Percentiles rank a stretch among this genome's conserved stretches.
These are phyloP conservation scores for Rhamphomyia laevipes DNA, from an alignment of 2,888 invertebrate genomes.

Conservation along the genomic window DNA sequence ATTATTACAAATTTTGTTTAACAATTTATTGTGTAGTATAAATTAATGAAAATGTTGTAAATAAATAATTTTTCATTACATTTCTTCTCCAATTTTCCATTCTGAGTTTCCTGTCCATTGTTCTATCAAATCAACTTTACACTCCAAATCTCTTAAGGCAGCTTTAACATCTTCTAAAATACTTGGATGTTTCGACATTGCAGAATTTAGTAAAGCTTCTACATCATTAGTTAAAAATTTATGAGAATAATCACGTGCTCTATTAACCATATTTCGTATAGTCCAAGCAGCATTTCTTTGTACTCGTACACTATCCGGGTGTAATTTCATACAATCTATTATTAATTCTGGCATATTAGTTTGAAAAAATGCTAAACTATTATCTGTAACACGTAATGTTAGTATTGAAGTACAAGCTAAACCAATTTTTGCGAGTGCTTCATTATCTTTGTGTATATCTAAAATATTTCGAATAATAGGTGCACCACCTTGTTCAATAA, in stretches of 20 bases:
- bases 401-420: conserved; percentile 64
- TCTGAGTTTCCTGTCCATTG: conserved; percentile 65
- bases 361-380: conserved; percentile 58
- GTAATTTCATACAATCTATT: conserved; percentile 57
- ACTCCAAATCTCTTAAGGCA: conserved; percentile 73
- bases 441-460: conserved; percentile 50
- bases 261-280: conserved; percentile 74
- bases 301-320: conserved; percentile 48
- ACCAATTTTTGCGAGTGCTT: conserved; percentile 46
- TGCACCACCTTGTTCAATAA: conserved; percentile 61
- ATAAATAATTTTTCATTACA: too few species aligned
- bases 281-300: conserved; percentile 81
- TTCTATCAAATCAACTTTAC: conserved; percentile 69
- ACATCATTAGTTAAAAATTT: conserved; percentile 54
- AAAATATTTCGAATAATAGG: conserved; percentile 57
- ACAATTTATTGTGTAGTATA: too few species aligned
- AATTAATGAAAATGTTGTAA: too few species aligned
- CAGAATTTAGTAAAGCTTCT: conserved; percentile 55
- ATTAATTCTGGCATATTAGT: conserved; percentile 59
- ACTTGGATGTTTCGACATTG: conserved; percentile 43
- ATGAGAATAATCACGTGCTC: conserved; percentile 56
- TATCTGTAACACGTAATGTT: conserved; percentile 57
- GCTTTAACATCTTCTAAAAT: conserved; percentile 67
- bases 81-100: conserved; percentile 35
- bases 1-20: too few species aligned